Evolutionary conservation across 2,797 vertebrate species (phyloP).

Genomic region (Microctenopoma stevenorrisi): DNA sequence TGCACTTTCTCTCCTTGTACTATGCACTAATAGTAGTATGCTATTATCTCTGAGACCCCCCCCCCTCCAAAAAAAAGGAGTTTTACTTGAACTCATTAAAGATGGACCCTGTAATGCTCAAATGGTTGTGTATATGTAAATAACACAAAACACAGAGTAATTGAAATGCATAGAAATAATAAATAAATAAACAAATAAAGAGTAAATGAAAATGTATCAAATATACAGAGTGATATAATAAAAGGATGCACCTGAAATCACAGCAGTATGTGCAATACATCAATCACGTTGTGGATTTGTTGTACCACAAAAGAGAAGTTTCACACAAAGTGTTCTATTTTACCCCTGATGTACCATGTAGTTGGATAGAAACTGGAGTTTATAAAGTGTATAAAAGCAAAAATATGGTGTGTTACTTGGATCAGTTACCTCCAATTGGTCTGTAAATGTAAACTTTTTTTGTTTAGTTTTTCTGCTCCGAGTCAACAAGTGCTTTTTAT

Average conservation of each 20-base stretch:
- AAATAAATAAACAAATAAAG: slow-evolving; percentile 48
- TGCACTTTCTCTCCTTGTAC: slow-evolving; percentile 99
- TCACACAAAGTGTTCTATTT: slow-evolving; percentile 83
- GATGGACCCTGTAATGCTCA: slow-evolving; percentile 88
- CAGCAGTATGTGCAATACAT: slow-evolving; percentile 83
- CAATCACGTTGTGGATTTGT: slow-evolving; percentile 88
- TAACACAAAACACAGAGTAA: slow-evolving; percentile 87
- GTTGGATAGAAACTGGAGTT: slow-evolving; percentile 95
- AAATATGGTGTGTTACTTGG: slow-evolving; percentile 93
- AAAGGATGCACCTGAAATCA: slow-evolving; percentile 75
- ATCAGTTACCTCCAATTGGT: slow-evolving; percentile 94
- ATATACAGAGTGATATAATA: slow-evolving; percentile 70
- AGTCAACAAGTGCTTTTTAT: slow-evolving; percentile 99
- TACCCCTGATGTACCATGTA: slow-evolving; percentile 88
- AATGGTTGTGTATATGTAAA: slow-evolving; percentile 91
- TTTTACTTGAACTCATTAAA: slow-evolving; percentile 93
- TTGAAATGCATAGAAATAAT: slow-evolving; percentile 66
- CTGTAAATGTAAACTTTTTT: slow-evolving; percentile 94
- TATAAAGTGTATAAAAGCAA: slow-evolving; percentile 83
- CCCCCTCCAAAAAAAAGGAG: slow-evolving; percentile 81
- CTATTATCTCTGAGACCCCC: slow-evolving; percentile 71
- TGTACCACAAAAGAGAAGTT: slow-evolving; percentile 88
- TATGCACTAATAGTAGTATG: slow-evolving; percentile 92
- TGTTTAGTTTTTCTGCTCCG: slow-evolving; percentile 80
- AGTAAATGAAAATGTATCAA: slow-evolving; percentile 56